Evolutionary conservation across 1,140 invertebrate genomes (phyloP).

Genomic region (Drosophila mojavensis): DNA sequence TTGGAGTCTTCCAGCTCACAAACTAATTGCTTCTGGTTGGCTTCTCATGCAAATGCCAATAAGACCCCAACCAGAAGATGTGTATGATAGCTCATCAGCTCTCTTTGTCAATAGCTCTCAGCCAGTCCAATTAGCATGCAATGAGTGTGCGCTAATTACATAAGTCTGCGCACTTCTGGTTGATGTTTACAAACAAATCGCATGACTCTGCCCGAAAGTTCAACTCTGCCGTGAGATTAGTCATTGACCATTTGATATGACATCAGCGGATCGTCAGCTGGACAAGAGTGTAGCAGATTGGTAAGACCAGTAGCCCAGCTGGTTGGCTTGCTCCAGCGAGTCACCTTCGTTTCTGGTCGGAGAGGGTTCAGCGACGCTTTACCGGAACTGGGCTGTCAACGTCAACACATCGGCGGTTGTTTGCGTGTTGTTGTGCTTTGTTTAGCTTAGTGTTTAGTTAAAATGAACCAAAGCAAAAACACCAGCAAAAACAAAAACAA

Average conservation of each 20-base stretch:
- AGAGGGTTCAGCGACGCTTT: slow-evolving; percentile 23
- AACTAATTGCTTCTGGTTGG: not conserved
- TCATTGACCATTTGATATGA: slow-evolving; percentile 24
- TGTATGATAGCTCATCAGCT: not conserved
- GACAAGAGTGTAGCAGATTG: slow-evolving; percentile 4
- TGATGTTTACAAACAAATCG: slow-evolving; percentile 2
- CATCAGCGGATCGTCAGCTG: slow-evolving; percentile 31
- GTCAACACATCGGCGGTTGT: slow-evolving; percentile 23
- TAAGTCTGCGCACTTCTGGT: slow-evolving; percentile 1
- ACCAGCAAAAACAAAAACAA: slow-evolving; percentile 4
- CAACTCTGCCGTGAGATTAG: slow-evolving; percentile 8
- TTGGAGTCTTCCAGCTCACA: no score
- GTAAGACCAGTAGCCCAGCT: slow-evolving; percentile 45
- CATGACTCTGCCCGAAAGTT: slow-evolving; percentile 27
- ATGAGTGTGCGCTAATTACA: slow-evolving; percentile 13
- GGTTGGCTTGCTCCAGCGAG: slow-evolving; percentile 12
- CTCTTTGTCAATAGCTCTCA: not conserved
- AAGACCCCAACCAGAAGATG: not conserved
- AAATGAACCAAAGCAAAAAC: slow-evolving; percentile 23
- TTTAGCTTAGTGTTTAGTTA: slow-evolving; percentile 38
- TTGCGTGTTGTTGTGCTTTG: slow-evolving; percentile 32
- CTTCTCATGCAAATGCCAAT: not conserved
- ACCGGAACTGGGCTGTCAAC: slow-evolving; percentile 51
- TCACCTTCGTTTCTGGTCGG: slow-evolving; percentile 38
- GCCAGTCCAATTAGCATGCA: slow-evolving; percentile 1